Base-by-base conservation (phyloP, 2,888 invertebrate species). In the Drosophila koepferae region DNA sequence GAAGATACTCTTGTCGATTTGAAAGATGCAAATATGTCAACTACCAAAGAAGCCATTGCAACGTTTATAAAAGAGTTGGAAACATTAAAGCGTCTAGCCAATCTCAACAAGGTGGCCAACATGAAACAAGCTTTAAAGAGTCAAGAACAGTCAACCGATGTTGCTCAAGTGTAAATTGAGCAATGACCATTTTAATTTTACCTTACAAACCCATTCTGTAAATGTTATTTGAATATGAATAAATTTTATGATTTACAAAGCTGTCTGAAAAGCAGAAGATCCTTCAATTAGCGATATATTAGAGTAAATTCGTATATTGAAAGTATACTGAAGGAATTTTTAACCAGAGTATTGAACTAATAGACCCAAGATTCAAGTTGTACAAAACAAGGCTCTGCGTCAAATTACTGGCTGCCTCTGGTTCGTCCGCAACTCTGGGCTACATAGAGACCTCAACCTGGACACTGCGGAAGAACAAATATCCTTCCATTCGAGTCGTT, bases 31-130 rank as follows among this genome's bases (percentile, higher is more conserved):
- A 94, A 94, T 0, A 94, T 95, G 46, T 94, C 94, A 80, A 95
- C 95, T 84, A 95, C 96, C 23, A 95, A 95, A 80, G 96, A 96
- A 90, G 96, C 96, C 0, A 93, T 97, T 58, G 95, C 96, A 87
- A 95, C 96, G 95, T 93, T 97, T 65, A 93, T 96, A 82, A 94
- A 96, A 63, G 97, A 97, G 91, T 93, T 97, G 38, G 95, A 95
- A 59, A 95, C 95, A 0, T 94, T 97, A 92, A 95, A 95, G 76
- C 95, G 95, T 80, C 93, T 96, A 16, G 95, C 95, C 0, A 94
- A 95, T 55, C 93, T 95, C 36, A 95, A 93, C 78, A 80, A 88
- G 6, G 85, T 92, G 63, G 90, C 83, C 28, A 90, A 92, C 65
- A 77, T 80, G 54, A 92, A 89, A 65, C 77, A 85, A 63, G 63